Evolutionary conservation across 2,113 vertebrate genomes (phyloP), one percentile per base, ranked within the genome.

Genomic region (Crocuta crocuta): DNA sequence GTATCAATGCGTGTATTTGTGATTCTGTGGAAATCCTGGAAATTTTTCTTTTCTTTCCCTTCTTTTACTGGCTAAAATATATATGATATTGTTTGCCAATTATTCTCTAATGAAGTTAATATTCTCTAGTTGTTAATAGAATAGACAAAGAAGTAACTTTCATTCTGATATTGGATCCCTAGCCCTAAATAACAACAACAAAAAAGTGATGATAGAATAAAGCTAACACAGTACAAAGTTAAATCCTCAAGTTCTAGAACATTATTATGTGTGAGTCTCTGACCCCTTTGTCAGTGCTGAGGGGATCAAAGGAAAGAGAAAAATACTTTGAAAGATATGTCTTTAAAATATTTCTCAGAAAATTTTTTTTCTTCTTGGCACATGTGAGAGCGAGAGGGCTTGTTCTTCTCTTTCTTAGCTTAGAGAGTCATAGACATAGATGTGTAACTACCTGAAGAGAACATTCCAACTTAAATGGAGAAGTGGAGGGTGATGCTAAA

Each of bases 81-180:
- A 74, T 65, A 1, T 66, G 80, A 85, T 73, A 94, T 26, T 89
- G 1, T 61, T 92, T 96, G 89, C 84, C 96, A 98, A 79, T 98
- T 98, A 98, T 98, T 98, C 94, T 98, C 91, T 94, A 96, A 96
- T 97, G 63, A 73, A 87, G 45, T 94, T 86, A 97, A 97, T 92
- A 39, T 31, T 53, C 28, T 92, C 80, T 93, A 92, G 39, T 88
- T 98, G 74, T 95, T n/a, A 1, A 10, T 89, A 31, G 5, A 97
- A 63, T 39, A 91, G 80, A 95, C 78, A 79, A 98, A 98, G 48
- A 92, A 81, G 31, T 93, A 4, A 95, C 84, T 98, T 95, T 68
- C 55, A 50, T 96, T 97, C 92, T 98, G 76, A 95, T 95, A 86
- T 97, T 91, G 24, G 28, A 31, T 48, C 82, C 94, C 92, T 35